phyloP scores from a whole-genome alignment of 2,113 vertebrate genomes.

The Amblyopsis rosae region DNA sequence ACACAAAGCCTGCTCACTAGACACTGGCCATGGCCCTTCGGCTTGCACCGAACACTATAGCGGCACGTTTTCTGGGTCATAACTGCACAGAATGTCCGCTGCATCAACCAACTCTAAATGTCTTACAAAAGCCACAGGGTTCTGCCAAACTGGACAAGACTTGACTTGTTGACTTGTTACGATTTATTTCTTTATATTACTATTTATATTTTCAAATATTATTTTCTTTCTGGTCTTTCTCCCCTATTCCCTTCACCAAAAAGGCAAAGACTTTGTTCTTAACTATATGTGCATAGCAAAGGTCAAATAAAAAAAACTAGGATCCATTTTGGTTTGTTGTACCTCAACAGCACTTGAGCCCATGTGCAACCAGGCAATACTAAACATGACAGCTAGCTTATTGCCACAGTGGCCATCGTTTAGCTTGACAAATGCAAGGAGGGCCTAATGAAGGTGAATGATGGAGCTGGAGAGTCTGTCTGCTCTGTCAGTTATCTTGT shows the following conservation, averaged over 20 bases:
- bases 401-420: constrained; percentile 21
- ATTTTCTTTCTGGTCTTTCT: too few species aligned
- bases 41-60: constrained; percentile 21
- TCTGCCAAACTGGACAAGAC: not conserved
- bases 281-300: too few species aligned
- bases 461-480: constrained; percentile 22
- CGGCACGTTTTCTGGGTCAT: constrained; percentile 28
- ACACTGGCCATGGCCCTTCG: not conserved
- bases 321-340: not conserved
- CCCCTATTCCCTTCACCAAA: too few species aligned
- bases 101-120: constrained; percentile 5
- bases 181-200: too few species aligned
- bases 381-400: constrained; percentile 29
- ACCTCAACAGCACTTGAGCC: constrained; percentile 17
- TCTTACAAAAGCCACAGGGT: not conserved
- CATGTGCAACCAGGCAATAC: constrained; percentile 26
- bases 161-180: constrained; percentile 10
- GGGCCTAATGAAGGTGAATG: constrained; percentile 31
- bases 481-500: constrained; percentile 52
- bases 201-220: too few species aligned
- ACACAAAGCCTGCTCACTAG: constrained; percentile 23
- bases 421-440: constrained; percentile 28
- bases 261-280: too few species aligned
- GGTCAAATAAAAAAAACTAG: not conserved
- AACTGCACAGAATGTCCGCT: constrained; percentile 1